Evolutionary conservation across 2,113 vertebrate genomes (phyloP), one percentile per base, ranked within the genome.

Genomic region (Sinocyclocheilus rhinocerous): DNA sequence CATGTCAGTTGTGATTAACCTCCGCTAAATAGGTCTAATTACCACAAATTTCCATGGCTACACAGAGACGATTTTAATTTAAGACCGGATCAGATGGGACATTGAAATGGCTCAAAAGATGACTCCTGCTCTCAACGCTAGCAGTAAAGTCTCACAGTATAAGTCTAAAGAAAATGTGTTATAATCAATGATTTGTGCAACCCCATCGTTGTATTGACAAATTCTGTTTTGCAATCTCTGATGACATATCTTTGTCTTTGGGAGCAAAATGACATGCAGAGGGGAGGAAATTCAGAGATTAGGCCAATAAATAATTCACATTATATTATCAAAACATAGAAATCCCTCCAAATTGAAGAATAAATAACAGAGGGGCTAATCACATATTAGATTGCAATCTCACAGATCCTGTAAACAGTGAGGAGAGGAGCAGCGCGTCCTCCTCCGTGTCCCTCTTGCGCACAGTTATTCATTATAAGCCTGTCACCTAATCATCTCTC

Each of bases 401-500:
- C 81, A 84, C 50, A 84, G 73, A 87, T 83, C 57, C 63, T 57
- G 26, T 63, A 69, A 79, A 86, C 61, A 70, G 76, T 83, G 63
- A 36, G 22, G 61, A 86, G 81, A 87, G 79, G 72, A 78, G 80
- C 77, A 59, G 10, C n/a, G 70, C 10, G 1, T 84, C 20, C 77
- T 16, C 85, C 61, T 26, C 26, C 1, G 20, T 24, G 55, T 26
- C 63, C 80, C 75, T 73, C 84, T 63, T n/a, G 24, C 80, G 39
- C 55, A 85, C 45, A 84, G 85, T 85, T 86, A 83, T 86, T 90
- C 87, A 90, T 90, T 89, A 87, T 88, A 88, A 77, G 81, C 79
- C 88, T 89, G 90, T 88, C 88, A 88, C 85, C 86, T 88, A 83
- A 89, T 88, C 87, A 84, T 89, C 81, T 87, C 84, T 86, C 88